Base-by-base conservation (phyloP, 92 coral and sea anemone species). In the Palythoa caribaeorum region DNA sequence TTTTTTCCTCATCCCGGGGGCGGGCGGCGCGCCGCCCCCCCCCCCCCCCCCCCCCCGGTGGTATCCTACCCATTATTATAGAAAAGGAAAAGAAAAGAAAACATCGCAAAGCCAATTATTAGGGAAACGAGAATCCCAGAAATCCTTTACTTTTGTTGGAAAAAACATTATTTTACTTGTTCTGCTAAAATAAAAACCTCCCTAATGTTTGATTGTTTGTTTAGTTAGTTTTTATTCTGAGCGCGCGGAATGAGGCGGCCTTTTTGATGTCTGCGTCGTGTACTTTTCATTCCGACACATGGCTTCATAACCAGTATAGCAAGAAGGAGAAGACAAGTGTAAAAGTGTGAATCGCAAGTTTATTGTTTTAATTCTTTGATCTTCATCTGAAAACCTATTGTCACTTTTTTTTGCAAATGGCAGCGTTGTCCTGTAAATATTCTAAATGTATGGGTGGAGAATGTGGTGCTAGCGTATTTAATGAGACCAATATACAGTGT, bases 401-500 rank as follows among this genome's bases (percentile, higher is more conserved):
- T 51, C n/a, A 52, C 17, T 52, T 76, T 51, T 7, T 73, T 73
- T 73, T 44, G 8, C 53, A 76, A 76, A 76, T 76, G 80, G 80
- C 63, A 50, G 11, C 57, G 16, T 74, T 74, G 37, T 71, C 79
- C 39, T 91, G 94, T 63, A 85, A 89, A 19, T 91, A 84, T 65
- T 84, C 84, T 17, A 53, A 86, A 59, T 71, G n/a, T 84, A 89
- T 91, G 20, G 79, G 83, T 1, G 90, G 87, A 19, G 81, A 84
- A 13, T 92, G 92, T 76, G 92, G 94, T 21, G 19, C 92, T 12
- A 84, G 90, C 59, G 4, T 60, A 52, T 55, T 51, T 60, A 88
- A 92, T 69, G 87, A 77, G 38, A 76, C 83, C 54, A 77, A 72
- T 80, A 39, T 74, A 53, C 77, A 92, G 87, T 92, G 94, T 52